phyloP scores from a whole-genome alignment of 2,113 vertebrate genomes.

The Galeopterus variegatus region DNA sequence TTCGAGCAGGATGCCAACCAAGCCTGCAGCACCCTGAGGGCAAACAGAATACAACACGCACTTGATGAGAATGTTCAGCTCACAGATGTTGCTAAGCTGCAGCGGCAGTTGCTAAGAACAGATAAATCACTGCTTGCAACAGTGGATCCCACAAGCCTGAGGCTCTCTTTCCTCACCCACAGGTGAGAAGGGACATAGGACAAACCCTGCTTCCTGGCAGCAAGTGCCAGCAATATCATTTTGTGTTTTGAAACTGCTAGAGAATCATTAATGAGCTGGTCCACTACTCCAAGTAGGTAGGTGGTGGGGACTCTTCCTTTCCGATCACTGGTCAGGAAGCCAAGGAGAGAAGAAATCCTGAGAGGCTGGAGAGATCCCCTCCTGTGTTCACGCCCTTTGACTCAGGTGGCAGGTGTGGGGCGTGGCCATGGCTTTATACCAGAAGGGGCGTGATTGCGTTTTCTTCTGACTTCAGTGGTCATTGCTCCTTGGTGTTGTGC shows the following conservation, averaged over 20 bases:
- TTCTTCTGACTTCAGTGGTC: neutral
- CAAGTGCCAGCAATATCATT: neutral
- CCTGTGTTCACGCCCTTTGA: neutral
- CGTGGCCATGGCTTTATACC: neutral
- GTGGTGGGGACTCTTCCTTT: neutral
- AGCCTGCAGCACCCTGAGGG: neutral
- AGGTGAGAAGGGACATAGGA: neutral
- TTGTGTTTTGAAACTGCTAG: neutral
- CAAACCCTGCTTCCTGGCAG: neutral
- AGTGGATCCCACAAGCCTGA: neutral
- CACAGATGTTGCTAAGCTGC: neutral
- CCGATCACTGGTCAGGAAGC: neutral
- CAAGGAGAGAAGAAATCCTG: no score
- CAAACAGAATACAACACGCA: neutral
- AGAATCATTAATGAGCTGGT: neutral
- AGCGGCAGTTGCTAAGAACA: neutral
- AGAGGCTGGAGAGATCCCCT: rapidly evolving
- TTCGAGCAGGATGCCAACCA: neutral
- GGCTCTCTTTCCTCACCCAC: neutral
- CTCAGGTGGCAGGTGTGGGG: neutral
- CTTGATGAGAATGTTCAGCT: neutral
- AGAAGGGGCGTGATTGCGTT: rapidly evolving
- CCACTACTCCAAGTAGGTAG: neutral
- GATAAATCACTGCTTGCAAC: neutral
- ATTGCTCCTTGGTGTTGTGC: neutral